A percentile compares a stretch with the other conserved stretches of the same genome.
phyloP scores from a whole-genome alignment of 2,113 vertebrate genomes.

The Gobiocypris rarus region DNA sequence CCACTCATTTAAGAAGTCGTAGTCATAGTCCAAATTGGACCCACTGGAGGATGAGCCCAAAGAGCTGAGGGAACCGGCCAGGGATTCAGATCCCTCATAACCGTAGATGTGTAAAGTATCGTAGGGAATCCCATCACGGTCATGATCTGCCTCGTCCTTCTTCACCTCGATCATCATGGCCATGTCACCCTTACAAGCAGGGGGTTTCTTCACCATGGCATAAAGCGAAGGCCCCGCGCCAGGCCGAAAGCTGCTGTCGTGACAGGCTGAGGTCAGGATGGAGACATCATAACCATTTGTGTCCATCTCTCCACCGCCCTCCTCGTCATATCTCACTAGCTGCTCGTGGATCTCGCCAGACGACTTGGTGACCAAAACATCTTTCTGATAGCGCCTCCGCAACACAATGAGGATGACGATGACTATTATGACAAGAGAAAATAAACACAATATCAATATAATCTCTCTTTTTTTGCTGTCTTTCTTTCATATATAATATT shows the following conservation, averaged over 20 bases:
- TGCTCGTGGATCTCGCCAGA: constrained; percentile 94
- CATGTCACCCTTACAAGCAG: constrained; percentile 85
- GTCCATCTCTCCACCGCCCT: constrained; percentile 98
- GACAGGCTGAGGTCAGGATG: constrained; percentile 86
- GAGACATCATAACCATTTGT: constrained; percentile 96
- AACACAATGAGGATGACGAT: constrained; percentile 85
- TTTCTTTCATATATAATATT: background rate
- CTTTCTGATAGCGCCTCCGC: constrained; percentile 85
- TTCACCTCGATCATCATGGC: constrained; percentile 92
- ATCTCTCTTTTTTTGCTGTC: background rate
- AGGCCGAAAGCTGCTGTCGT: constrained; percentile 72
- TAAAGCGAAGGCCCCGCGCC: constrained; percentile 72
- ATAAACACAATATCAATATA: constrained; percentile 40
- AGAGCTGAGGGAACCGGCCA: constrained; percentile 92
- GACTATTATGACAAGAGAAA: constrained; percentile 71
- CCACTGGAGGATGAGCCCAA: constrained; percentile 83
- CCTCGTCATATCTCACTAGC: constrained; percentile 94
- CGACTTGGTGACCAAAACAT: constrained; percentile 78
- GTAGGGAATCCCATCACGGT: constrained; percentile 86
- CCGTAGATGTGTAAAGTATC: constrained; percentile 96
- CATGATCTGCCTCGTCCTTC: constrained; percentile 93
- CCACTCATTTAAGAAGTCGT: constrained; percentile 95
- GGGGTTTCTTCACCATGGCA: constrained; percentile 82
- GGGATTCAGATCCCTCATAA: constrained; percentile 90
- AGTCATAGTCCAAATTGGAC: constrained; percentile 91